These are phyloP conservation scores for Eumaeus atala DNA, from an alignment of 1,140 invertebrate species.

Conservation along the genomic window DNA sequence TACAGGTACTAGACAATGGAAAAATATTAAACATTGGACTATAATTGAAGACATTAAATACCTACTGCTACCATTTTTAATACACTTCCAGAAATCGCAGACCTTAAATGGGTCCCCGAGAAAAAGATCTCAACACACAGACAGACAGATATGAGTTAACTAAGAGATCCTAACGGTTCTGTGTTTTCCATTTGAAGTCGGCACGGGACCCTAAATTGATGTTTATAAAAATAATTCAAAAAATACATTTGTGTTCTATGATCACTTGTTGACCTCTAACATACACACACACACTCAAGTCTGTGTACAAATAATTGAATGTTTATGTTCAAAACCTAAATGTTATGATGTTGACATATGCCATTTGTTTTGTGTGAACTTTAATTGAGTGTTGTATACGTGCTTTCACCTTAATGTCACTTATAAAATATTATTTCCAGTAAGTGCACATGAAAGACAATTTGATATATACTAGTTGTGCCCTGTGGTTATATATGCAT, in stretches of 20 bases:
- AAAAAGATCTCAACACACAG: too few relatives aligned
- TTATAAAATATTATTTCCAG: background rate
- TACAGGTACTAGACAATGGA: too few relatives aligned
- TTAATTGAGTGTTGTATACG: background rate
- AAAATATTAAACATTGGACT: too few relatives aligned
- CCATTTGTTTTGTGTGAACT: background rate
- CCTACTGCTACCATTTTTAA: too few relatives aligned
- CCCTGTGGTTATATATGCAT: too few relatives aligned
- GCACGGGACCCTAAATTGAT: background rate
- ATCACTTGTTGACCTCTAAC: background rate
- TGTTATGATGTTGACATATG: background rate
- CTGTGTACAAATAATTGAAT: background rate
- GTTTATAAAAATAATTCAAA: slow-evolving; percentile 7
- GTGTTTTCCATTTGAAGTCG: background rate
- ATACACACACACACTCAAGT: background rate
- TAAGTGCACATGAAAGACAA: background rate
- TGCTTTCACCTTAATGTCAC: background rate
- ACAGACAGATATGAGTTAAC: too few relatives aligned
- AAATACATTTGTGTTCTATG: background rate
- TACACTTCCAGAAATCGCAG: too few relatives aligned
- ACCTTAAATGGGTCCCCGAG: too few relatives aligned
- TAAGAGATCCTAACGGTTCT: too few relatives aligned
- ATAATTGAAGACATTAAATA: too few relatives aligned
- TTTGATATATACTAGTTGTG: too few relatives aligned
- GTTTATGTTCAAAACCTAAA: background rate